Percentiles rank a stretch among this genome's conserved stretches.
phyloP scores from a whole-genome alignment of 2,888 invertebrate genomes.

The Tiphia femorata region DNA sequence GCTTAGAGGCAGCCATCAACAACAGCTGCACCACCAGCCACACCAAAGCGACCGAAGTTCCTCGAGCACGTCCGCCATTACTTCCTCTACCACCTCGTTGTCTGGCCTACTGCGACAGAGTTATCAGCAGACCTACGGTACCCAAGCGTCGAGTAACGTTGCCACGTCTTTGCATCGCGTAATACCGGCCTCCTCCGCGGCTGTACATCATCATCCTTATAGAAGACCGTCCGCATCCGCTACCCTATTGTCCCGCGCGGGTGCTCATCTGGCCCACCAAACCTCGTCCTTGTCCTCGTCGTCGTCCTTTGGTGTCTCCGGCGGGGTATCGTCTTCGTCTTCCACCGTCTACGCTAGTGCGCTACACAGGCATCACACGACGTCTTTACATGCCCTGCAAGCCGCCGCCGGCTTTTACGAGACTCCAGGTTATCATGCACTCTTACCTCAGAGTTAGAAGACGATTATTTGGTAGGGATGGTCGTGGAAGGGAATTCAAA shows the following conservation, averaged over 20 bases:
- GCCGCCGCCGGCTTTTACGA: conserved; percentile 61
- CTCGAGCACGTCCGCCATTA: conserved; percentile 43
- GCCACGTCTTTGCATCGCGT: conserved; percentile 29
- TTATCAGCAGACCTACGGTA: conserved; percentile 37
- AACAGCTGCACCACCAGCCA: conserved; percentile 49
- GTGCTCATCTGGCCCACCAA: conserved; percentile 48
- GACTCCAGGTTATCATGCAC: conserved; percentile 62
- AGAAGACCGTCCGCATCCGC: conserved; percentile 42
- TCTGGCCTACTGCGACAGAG: conserved; percentile 38
- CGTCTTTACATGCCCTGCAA: conserved; percentile 58
- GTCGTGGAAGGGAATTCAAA: no score
- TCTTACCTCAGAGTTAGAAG: conserved; percentile 61
- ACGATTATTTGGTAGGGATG: not conserved
- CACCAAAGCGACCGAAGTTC: conserved; percentile 49
- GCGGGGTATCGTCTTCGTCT: conserved; percentile 44
- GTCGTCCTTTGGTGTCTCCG: conserved; percentile 44
- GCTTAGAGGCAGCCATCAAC: conserved; percentile 24
- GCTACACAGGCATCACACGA: conserved; percentile 61
- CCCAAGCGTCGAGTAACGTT: conserved; percentile 26
- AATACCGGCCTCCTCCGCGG: conserved; percentile 37
- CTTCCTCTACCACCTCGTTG: conserved; percentile 40
- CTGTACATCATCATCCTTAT: conserved; percentile 46
- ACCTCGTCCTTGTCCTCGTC: conserved; percentile 39
- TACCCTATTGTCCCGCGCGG: conserved; percentile 40
- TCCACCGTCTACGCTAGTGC: conserved; percentile 61